Base-by-base conservation (phyloP, 2,797 vertebrate genomes). In the Cossypha niveicapilla region DNA sequence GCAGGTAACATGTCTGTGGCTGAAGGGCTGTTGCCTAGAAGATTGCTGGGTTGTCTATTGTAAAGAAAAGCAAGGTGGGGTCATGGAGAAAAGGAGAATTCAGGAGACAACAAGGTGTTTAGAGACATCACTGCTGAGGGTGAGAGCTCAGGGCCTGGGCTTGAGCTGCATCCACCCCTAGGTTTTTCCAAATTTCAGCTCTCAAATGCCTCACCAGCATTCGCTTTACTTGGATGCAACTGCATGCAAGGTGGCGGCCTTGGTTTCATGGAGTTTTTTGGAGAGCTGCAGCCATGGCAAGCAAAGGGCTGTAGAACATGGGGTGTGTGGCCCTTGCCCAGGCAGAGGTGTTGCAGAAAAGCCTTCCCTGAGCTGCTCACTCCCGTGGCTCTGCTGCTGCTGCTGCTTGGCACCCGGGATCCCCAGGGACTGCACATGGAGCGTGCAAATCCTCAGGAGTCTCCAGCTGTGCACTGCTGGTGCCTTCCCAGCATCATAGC, bases 351-450 rank as follows among this genome's bases (percentile, higher is more conserved):
- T 2, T 53, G 50, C 24, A 5, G 39, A 39, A 71, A 53, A 32
- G 32, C 22, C 37, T 67, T 60, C 4, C 13, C 15, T 0, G 9
- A 70, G 32, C 73, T 41, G 15, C 70, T 87, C 0, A 0, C 44
- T 72, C 11, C 39, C 0, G 1, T 4, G 24, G 21, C 51, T 76
- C 60, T 56, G 30, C 51, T 32, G 50, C 73, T 35, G 86, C 89
- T 37, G 39, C 39, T 79, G 75, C 77, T 57, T 6, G 23, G 71
- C 68, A 48, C 75, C 62, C 0, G 0, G 37, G 7, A 12, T 73
- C 73, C 42, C 18, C 1, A 0, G 6, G 80, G 53, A 30, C 28
- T 2, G 10, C 2, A 0, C 21, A 2, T 0, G 1, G 48, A 77
- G 50, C 9, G 0, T 44, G 34, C 39, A 32, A 30, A 93, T 65